Evolutionary conservation across 2,797 vertebrate species (phyloP).

Genomic region (Cyclopterus lumpus): DNA sequence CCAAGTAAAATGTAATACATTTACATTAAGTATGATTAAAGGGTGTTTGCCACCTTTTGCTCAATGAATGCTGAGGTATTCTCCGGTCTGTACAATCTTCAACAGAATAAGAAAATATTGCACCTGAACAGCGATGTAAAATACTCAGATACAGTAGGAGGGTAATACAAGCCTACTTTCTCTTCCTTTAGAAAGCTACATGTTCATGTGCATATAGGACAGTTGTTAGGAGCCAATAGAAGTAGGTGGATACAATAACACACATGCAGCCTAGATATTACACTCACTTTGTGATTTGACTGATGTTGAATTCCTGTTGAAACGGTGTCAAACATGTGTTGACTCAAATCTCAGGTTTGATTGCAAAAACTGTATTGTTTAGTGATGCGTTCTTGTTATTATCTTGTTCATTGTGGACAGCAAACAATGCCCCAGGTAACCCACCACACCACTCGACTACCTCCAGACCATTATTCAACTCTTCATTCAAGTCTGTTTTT

Average conservation of each 20-base stretch:
- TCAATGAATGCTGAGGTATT: constrained; percentile 23
- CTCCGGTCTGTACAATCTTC: constrained; percentile 23
- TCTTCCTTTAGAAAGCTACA: neutral
- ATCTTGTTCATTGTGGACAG: constrained; percentile 3
- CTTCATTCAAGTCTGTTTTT: constrained; percentile 8
- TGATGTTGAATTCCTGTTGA: neutral
- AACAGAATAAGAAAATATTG: constrained; percentile 2
- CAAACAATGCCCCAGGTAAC: constrained; percentile 17
- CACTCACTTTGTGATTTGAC: neutral
- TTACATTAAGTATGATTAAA: constrained; percentile 66
- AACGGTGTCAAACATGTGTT: neutral
- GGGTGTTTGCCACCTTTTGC: constrained; percentile 40
- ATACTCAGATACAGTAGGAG: neutral
- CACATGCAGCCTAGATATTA: neutral
- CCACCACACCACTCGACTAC: constrained; percentile 11
- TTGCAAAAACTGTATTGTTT: neutral
- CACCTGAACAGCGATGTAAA: constrained; percentile 14
- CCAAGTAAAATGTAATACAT: constrained; percentile 53
- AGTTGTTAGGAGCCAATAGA: too few species aligned
- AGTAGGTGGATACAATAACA: neutral
- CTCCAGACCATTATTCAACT: constrained; percentile 27
- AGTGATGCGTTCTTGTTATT: constrained; percentile 8
- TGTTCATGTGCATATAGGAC: too few species aligned
- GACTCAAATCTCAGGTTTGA: neutral
- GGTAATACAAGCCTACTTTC: neutral